A percentile compares a stretch with the other conserved stretches of the same genome.
Evolutionary conservation across 2,797 vertebrate species (phyloP).

Genomic region (Hyperoplus lanceolatus): DNA sequence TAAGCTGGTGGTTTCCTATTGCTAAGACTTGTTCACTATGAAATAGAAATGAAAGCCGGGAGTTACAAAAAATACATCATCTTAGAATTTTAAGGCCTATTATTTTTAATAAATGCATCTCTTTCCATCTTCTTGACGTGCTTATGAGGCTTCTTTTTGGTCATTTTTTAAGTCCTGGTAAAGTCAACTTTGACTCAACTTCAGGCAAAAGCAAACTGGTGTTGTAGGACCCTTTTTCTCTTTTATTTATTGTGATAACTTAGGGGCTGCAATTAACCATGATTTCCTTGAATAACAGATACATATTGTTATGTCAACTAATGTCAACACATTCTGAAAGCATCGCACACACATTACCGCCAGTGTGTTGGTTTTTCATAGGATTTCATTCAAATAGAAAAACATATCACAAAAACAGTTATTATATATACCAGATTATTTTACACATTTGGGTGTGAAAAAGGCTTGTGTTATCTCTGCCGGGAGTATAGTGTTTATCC

Average conservation of each 20-base stretch:
- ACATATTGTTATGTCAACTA: background rate
- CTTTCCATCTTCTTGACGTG: background rate
- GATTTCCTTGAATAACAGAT: background rate
- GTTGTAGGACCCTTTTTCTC: background rate
- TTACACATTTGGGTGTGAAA: background rate
- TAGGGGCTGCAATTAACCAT: background rate
- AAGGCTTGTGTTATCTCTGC: background rate
- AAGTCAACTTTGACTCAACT: background rate
- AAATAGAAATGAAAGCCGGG: slow-evolving; percentile 2
- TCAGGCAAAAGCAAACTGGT: background rate
- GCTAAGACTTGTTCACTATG: background rate
- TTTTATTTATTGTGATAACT: background rate
- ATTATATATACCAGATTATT: no score
- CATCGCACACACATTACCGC: background rate
- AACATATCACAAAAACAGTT: background rate
- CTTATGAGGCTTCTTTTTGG: background rate
- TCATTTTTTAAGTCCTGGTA: background rate
- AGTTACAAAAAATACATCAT: slow-evolving; percentile 5
- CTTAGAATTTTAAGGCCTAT: slow-evolving; percentile 12
- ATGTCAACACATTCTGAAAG: background rate
- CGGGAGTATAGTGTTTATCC: background rate
- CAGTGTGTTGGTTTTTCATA: background rate
- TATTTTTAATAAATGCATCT: slow-evolving; percentile 2
- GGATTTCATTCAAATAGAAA: background rate
- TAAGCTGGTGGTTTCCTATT: background rate